Evolutionary conservation across 1,140 invertebrate genomes (phyloP), one percentile per base, ranked within the genome.

Genomic region (Muscidifurax raptorellus): DNA sequence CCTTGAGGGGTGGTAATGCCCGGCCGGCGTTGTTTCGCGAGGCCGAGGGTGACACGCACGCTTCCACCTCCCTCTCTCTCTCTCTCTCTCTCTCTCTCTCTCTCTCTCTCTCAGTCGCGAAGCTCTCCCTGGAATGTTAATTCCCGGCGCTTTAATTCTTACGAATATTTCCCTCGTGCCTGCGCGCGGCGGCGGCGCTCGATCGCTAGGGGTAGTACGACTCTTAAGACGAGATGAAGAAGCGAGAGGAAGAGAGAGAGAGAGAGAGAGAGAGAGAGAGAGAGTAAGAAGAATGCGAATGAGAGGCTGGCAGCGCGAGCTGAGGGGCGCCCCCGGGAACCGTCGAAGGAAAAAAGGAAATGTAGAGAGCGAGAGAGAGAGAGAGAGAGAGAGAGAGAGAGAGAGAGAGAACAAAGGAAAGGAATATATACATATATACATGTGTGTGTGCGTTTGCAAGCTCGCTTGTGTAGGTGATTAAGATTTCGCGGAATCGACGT

Each of bases 81-180:
- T 64, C 52, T 72, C 71, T 80, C 83, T 30, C 77, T 78, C 47
- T 79, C 82, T 78, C 75, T 52, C 85, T 85, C 72, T 79, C 83
- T 78, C 77, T 27, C 30, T 52, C 47, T 36, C 40, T 76, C 13
- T 86, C 87, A 84, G 80, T 81, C 71, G 71, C 78, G 69, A 66
- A 72, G 25, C 88, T 90, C 88, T 90, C 88, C 87, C 86, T 87
- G 92, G 92, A 92, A 93, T 93, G 91, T 93, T 93, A 92, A 93
- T 93, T 93, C 92, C 89, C 89, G 89, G 86, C 89, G 91, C 91
- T 93, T 93, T 93, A 93, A 93, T 93, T 92, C 91, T 92, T 93
- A 92, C 91, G 91, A 93, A 92, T 92, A 92, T 93, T 92, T 92
- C 90, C 89, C 89, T 87, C 87, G 90, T 90, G 89, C 88, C 82